These are phyloP conservation scores for Oikopleura dioica DNA, from an alignment of 23 tunicate genomes.

Conservation along the genomic window DNA sequence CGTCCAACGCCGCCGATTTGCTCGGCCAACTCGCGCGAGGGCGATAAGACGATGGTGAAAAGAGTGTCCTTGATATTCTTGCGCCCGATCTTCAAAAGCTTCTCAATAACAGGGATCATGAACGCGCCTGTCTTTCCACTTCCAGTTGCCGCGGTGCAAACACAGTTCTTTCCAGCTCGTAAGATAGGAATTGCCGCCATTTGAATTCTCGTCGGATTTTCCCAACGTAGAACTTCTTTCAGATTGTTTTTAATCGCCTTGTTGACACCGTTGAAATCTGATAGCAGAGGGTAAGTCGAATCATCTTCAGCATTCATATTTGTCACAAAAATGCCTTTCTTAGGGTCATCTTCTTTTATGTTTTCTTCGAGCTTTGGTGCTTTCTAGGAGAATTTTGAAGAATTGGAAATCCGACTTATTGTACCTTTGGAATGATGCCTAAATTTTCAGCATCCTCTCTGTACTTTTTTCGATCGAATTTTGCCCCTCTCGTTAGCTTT, in stretches of 20 bases:
- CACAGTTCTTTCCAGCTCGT: background rate
- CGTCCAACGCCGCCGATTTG: background rate
- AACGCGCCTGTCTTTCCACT: slow-evolving; percentile 90
- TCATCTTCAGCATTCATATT: background rate
- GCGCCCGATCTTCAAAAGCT: background rate
- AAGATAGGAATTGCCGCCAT: background rate
- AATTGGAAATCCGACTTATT: too few relatives aligned
- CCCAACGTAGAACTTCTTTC: background rate
- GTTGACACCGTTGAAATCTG: background rate
- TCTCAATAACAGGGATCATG: slow-evolving; percentile 78
- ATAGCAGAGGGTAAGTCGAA: background rate
- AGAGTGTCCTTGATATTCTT: background rate
- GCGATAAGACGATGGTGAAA: background rate
- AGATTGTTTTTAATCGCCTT: background rate
- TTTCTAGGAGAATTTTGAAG: too few relatives aligned
- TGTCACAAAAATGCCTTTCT: background rate
- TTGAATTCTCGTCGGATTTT: background rate
- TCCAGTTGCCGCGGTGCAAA: slow-evolving; percentile 62
- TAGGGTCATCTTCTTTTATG: background rate
- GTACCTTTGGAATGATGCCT: background rate
- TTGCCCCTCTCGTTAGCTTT: background rate
- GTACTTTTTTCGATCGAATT: background rate
- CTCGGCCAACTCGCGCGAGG: background rate
- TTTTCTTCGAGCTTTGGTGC: background rate
- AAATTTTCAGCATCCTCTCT: background rate